Percentiles rank a stretch among this genome's conserved stretches.
These are phyloP conservation scores for Barnardius zonarius DNA, from an alignment of 2,113 vertebrate genomes.

Conservation along the genomic window DNA sequence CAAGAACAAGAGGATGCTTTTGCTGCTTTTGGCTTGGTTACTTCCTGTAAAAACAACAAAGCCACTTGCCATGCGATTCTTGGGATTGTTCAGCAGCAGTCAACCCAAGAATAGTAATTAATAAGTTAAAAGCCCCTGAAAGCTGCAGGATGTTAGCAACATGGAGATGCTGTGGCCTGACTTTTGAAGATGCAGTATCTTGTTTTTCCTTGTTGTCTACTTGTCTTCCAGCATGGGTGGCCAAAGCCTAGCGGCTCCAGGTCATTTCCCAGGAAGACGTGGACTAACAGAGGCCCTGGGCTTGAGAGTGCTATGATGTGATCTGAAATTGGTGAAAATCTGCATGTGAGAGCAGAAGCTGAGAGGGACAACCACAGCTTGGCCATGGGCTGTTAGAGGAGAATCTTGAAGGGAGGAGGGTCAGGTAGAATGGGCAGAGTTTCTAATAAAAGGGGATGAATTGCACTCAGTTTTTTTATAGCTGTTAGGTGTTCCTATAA, in stretches of 20 bases:
- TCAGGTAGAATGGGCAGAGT: background rate
- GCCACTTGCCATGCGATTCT: background rate
- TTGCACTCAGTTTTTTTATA: background rate
- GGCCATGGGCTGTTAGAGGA: too few relatives aligned
- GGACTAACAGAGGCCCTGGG: background rate
- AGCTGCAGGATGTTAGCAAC: background rate
- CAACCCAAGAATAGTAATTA: background rate
- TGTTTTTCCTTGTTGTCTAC: background rate
- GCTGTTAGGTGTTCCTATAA: background rate
- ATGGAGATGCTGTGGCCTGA: background rate
- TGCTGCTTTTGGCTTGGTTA: background rate
- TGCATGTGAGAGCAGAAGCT: background rate
- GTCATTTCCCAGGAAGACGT: background rate
- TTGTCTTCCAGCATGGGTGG: background rate
- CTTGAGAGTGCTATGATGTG: background rate
- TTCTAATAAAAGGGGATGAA: background rate
- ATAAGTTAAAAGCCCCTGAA: background rate
- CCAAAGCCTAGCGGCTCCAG: rapidly evolving
- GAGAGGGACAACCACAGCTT: background rate
- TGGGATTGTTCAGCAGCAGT: background rate
- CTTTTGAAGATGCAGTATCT: background rate
- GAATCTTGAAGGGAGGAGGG: background rate
- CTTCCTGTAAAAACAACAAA: slow-evolving; percentile 10
- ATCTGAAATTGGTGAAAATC: rapidly evolving
- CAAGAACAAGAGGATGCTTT: slow-evolving; percentile 53